Conservation (phyloP, 2,888 invertebrate species). For the Nebria brevicollis region DNA sequence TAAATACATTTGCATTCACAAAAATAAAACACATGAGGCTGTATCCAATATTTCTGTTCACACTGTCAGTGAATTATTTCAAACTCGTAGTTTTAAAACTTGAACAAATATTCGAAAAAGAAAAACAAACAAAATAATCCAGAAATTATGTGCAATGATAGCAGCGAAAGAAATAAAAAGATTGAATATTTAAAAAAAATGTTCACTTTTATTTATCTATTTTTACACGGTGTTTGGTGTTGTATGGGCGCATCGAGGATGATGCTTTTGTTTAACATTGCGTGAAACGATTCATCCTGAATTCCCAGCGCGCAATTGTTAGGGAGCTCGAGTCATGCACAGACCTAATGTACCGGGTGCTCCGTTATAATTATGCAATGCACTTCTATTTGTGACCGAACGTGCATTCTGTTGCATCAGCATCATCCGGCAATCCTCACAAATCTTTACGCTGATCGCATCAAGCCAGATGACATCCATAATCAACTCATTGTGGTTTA, state of each 20-base stretch:
- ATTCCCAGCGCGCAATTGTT: constrained; percentile 26
- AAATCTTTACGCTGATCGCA: constrained; percentile 9
- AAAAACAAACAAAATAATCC: neutral
- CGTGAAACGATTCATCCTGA: constrained; percentile 27
- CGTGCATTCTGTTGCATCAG: constrained; percentile 9
- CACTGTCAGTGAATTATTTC: neutral
- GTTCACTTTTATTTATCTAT: neutral
- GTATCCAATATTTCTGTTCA: neutral
- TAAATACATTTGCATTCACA: too few relatives aligned
- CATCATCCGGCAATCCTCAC: neutral
- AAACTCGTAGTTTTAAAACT: neutral
- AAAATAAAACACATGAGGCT: too few relatives aligned
- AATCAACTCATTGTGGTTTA: constrained; percentile 4
- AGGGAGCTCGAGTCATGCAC: constrained; percentile 28
- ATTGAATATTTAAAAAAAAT: neutral
- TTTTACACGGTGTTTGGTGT: neutral
- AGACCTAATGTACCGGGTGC: constrained; percentile 13
- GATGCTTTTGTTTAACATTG: constrained; percentile 16
- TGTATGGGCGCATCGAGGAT: constrained; percentile 5
- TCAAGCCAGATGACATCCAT: neutral
- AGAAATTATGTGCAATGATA: neutral
- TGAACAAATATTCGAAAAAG: neutral
- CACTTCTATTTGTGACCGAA: neutral
- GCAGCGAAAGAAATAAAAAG: neutral
- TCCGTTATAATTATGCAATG: neutral